Evolutionary conservation across 2,113 vertebrate species (phyloP).

Genomic region (cattle (Bos taurus)): DNA sequence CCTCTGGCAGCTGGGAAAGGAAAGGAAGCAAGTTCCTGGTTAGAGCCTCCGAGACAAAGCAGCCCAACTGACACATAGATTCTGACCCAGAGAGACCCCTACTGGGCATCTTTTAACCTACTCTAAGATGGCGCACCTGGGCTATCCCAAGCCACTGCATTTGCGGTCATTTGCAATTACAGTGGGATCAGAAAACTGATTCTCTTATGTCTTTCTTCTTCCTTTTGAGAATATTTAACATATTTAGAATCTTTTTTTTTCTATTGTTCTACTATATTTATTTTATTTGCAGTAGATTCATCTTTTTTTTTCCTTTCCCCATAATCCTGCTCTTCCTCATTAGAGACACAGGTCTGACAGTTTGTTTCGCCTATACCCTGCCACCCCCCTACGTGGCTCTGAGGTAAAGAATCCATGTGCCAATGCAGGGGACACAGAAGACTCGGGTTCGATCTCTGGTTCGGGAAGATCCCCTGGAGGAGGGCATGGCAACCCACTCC

Average conservation of each 20-base stretch:
- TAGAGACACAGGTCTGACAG: not conserved
- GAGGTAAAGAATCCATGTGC: not conserved
- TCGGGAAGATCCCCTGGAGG: not conserved
- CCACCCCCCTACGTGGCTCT: not conserved
- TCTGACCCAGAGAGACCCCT: not conserved
- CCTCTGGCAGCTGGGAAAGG: not conserved
- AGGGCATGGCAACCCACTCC: not conserved
- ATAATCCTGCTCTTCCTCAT: not conserved
- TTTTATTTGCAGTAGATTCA: not conserved
- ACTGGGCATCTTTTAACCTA: no score
- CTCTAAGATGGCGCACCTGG: not conserved
- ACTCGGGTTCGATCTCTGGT: rapidly evolving
- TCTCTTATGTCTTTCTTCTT: not conserved
- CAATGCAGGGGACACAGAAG: not conserved
- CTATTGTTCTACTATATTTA: not conserved
- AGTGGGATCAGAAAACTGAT: not conserved
- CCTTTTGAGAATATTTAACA: not conserved
- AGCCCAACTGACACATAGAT: not conserved
- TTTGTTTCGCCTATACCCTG: not conserved
- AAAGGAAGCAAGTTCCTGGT: not conserved
- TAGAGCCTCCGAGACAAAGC: not conserved
- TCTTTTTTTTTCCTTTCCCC: not conserved
- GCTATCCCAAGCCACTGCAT: not conserved
- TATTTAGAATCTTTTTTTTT: not conserved
- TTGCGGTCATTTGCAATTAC: not conserved